Base-by-base conservation (phyloP, 2,888 invertebrate species). In the Pharmacophagus antenor region DNA sequence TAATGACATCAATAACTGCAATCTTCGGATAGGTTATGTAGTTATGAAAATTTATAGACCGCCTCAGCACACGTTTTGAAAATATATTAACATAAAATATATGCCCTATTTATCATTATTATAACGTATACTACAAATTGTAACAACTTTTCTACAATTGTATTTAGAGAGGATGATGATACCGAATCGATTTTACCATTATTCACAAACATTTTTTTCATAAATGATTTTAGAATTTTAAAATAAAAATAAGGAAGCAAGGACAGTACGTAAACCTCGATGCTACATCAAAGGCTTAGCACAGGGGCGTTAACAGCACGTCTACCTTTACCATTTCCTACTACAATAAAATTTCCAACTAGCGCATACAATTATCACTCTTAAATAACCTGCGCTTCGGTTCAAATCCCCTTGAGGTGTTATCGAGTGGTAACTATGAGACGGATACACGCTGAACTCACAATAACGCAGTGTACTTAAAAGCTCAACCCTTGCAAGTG, bases 401-500 rank as follows among this genome's bases (percentile, higher is more conserved):
- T 17, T 2, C 22, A 51, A 22, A 51, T 27, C 15, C n/a, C 18
- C 25, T 25, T 27, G 25, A 7, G 27, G 2, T 18, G 8, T 41
- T 53, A 44, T 44, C 54, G 54, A 55, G 17, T 25, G 23, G 37
- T 18, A 21, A 54, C 41, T 44, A 27, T 31, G 23, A 2, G 15
- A 23, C 22, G 53, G 37, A 51, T 55, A 59, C 44, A 25, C 18
- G 27, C 42, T 53, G 10, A 20, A 25, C 25, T 47, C 20, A 46
- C 47, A 54, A 57, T 67, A 64, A 65, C 55, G 59, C 56, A 63
- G 67, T 62, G 64, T 66, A 65, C 66, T 64, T 62, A 64, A 67
- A 63, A 63, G 63, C 63, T 65, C 64, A 66, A 64, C 67, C 67
- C 67, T 64, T 60, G 65, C 60, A 52, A 68, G 66, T 66, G 64